Base-by-base conservation (phyloP, 2,888 invertebrate species). In the Chrysolina haemoptera region DNA sequence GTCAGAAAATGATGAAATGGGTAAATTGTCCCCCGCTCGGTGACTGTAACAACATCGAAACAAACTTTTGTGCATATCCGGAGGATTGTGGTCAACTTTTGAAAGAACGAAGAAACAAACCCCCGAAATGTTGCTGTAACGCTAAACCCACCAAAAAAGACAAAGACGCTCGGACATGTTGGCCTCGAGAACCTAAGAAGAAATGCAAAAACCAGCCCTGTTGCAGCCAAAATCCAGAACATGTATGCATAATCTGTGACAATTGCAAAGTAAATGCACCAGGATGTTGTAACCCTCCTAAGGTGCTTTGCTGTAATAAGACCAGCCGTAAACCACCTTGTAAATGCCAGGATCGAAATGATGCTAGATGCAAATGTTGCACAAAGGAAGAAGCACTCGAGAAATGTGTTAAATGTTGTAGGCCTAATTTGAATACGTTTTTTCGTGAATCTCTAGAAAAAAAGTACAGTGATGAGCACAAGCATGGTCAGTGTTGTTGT, bases 1-100 rank as follows among this genome's bases (percentile, higher is more conserved):
- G 86, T 70, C 81, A 83, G 59, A 82, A 84, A 73, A 84, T 87
- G 84, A 80, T 84, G 35, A 76, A 83, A 0, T 87, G 87, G 87
- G 84, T 84, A 8, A 86, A 83, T 73, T 83, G 82, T 62, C 86
- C 86, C 4, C 86, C 86, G 4, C 50, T 82, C 27, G 79, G 78
- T 3, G 70, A 74, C 14, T 74, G 74, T 53, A 66, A 64, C 41
- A 72, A 68, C 22, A 12, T 40, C 12, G 53, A 67, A 67, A 67
- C 67, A 16, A 50, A 67, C 11, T 67, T 67, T 67, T 67, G 67
- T 18, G 53, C 16, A 5, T 67, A 67, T 40, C 67, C 67, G 1
- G 67, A 67, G 5, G 40, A 67, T 11, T 67, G 67, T 40, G 67
- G 67, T 40, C 16, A 67, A 40, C 27, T 67, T 22, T 18, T 67